These are phyloP conservation scores for Hypotaenidia okinawae DNA, from an alignment of 2,797 vertebrate genomes.

Conservation along the genomic window DNA sequence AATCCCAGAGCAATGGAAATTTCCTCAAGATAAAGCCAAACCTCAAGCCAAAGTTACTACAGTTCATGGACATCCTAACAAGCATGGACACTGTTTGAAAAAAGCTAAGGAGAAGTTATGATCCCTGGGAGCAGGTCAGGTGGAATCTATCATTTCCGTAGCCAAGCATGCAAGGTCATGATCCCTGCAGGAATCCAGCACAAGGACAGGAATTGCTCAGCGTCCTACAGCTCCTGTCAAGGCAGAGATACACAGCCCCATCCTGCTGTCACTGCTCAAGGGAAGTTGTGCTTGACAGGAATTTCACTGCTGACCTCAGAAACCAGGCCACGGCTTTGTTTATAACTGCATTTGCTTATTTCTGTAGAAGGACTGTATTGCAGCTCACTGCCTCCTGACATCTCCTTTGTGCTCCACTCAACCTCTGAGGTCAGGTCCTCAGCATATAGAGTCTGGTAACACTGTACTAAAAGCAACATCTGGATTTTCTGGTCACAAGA, in stretches of 20 bases:
- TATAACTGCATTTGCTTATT: background rate
- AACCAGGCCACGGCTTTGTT: background rate
- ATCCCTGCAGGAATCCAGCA: conserved; percentile 9
- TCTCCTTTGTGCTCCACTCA: background rate
- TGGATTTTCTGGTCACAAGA: background rate
- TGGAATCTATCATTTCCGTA: conserved; percentile 11
- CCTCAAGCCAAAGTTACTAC: conserved; percentile 31
- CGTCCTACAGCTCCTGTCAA: background rate
- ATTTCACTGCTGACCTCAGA: conserved; percentile 20
- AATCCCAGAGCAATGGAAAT: conserved; percentile 17
- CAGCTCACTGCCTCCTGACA: background rate
- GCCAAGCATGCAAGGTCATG: background rate
- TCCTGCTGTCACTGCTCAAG: background rate
- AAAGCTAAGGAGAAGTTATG: background rate
- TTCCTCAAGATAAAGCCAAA: conserved; percentile 50
- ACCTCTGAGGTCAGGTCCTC: background rate
- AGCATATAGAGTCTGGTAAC: background rate
- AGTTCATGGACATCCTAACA: conserved; percentile 28
- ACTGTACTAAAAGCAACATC: background rate
- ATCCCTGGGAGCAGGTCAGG: background rate
- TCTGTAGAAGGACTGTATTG: background rate
- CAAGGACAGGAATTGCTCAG: conserved; percentile 11
- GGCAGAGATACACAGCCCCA: background rate
- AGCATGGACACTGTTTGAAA: background rate
- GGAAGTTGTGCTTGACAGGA: conserved; percentile 9